Conservation (phyloP, 2,888 invertebrate species). For the Lutraria lutraria region DNA sequence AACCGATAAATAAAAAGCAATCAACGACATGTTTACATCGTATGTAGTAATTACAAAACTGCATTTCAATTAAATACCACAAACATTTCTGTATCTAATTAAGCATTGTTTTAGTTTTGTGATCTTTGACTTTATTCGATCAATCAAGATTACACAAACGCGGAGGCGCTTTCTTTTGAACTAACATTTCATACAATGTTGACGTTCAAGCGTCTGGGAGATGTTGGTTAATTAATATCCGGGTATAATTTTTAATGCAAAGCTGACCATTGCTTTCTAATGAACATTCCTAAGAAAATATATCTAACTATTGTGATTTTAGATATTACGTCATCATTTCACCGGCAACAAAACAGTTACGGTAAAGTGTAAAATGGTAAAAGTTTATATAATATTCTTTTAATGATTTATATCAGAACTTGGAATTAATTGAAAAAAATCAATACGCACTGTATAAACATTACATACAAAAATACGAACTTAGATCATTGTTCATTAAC, state of each 20-base stretch:
- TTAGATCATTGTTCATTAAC: not conserved
- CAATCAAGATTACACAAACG: conserved; percentile 17
- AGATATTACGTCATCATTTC: too few relatives aligned
- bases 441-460: too few relatives aligned
- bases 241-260: not conserved
- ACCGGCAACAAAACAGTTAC: too few relatives aligned
- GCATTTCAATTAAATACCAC: conserved; percentile 18
- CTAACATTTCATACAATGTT: not conserved
- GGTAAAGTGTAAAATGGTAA: too few relatives aligned
- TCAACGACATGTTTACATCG: not conserved
- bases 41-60: conserved; percentile 23
- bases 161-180: not conserved
- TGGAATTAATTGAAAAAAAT: too few relatives aligned
- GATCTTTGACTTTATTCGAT: not conserved
- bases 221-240: not conserved
- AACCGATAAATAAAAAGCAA: not conserved
- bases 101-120: not conserved
- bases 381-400: too few relatives aligned
- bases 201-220: not conserved
- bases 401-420: too few relatives aligned
- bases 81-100: conserved; percentile 3
- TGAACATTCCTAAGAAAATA: not conserved
- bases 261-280: not conserved
- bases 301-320: not conserved
- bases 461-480: too few relatives aligned